phyloP scores from a whole-genome alignment of 1,140 invertebrate species.

The Drosophila cardini region DNA sequence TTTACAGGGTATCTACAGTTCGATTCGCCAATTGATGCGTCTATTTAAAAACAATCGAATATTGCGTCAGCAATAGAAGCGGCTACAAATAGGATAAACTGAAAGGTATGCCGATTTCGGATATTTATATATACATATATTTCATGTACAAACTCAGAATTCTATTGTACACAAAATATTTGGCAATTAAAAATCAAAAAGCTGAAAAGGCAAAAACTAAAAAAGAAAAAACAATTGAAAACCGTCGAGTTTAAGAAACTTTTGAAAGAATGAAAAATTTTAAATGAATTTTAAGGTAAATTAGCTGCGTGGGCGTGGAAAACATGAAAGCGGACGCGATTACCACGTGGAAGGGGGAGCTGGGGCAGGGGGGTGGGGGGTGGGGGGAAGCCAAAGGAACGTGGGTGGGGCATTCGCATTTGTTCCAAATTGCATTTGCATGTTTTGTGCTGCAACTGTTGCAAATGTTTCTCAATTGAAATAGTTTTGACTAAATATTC shows the following conservation, averaged over 20 bases:
- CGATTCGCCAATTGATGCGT: conserved; percentile 8
- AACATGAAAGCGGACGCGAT: conserved; percentile 33
- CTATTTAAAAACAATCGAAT: conserved; percentile 67
- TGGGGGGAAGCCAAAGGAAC: neutral
- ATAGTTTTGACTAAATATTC: conserved; percentile 23
- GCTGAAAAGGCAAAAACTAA: conserved; percentile 27
- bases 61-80: conserved; percentile 66
- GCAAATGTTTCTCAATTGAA: conserved; percentile 52
- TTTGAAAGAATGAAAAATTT: conserved; percentile 41
- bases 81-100: too few relatives aligned
- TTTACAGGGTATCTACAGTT: neutral
- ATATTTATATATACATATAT: conserved; percentile 9
- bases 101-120: conserved; percentile 1
- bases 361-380: neutral
- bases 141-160: conserved; percentile 46
- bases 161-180: conserved; percentile 54
- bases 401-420: neutral
- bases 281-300: conserved; percentile 78
- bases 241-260: conserved; percentile 10
- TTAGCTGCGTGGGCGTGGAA: conserved; percentile 62
- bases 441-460: conserved; percentile 44
- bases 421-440: conserved; percentile 73
- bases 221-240: neutral
- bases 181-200: conserved; percentile 48
- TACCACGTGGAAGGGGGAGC: neutral